phyloP scores from a whole-genome alignment of 2,113 vertebrate genomes.

The Pygoscelis antarcticus region DNA sequence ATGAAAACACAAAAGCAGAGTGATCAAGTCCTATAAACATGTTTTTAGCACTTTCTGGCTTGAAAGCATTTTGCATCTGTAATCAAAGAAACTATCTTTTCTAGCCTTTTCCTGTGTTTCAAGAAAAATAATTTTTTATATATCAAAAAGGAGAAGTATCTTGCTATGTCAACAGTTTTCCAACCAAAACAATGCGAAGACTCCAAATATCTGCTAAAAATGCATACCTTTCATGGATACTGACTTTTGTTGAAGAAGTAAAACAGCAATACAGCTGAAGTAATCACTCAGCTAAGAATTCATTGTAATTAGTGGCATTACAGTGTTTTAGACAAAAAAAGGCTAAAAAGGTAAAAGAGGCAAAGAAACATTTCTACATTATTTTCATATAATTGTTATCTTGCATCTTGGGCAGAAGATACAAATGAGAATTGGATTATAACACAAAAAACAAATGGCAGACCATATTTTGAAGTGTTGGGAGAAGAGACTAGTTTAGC shows the following conservation, averaged over 20 bases:
- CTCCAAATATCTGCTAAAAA: background rate
- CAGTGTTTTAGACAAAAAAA: background rate
- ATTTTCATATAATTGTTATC: background rate
- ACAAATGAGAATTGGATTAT: background rate
- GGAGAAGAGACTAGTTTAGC: background rate
- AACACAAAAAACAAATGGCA: background rate
- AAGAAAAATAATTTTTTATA: background rate
- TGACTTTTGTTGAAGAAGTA: background rate
- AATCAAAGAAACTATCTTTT: background rate
- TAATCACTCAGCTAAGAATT: background rate
- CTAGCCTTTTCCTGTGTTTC: background rate
- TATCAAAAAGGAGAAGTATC: background rate
- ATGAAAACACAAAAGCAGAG: background rate
- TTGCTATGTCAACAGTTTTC: background rate
- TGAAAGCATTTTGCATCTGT: background rate
- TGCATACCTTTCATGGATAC: background rate
- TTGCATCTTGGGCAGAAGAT: background rate
- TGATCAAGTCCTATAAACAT: background rate
- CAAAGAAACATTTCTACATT: background rate
- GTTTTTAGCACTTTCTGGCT: background rate
- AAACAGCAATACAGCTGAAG: background rate
- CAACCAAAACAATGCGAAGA: background rate
- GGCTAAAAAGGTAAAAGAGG: background rate
- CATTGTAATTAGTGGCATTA: background rate
- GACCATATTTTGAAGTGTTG: background rate